Conservation (phyloP, 2,888 invertebrate species). For the Heterodera filipjevi region DNA sequence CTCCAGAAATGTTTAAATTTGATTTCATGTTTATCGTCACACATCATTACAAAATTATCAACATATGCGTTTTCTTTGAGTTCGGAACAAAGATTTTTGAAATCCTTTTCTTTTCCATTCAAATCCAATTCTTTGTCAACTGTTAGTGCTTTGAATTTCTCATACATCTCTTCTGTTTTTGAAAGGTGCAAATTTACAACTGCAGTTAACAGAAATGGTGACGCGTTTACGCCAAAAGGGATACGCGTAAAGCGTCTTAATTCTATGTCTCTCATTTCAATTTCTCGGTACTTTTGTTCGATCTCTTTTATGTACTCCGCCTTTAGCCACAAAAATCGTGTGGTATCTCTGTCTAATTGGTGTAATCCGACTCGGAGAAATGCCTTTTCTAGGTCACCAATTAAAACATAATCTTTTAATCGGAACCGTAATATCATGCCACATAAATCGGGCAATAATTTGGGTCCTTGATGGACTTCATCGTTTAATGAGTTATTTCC, state of each 20-base stretch:
- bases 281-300: neutral
- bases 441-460: neutral
- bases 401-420: neutral
- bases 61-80: neutral
- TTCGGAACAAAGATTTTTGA: neutral
- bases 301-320: neutral
- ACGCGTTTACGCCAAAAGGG: neutral
- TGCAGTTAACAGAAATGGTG: neutral
- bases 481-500: neutral
- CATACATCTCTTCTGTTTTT: neutral
- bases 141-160: neutral
- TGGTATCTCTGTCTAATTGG: neutral
- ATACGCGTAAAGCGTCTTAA: neutral
- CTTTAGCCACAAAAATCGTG: neutral
- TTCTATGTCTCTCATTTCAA: neutral
- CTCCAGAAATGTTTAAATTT: conserved; percentile 3
- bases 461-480: neutral
- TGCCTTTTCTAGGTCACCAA: neutral
- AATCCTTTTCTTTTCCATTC: neutral
- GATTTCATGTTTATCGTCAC: neutral
- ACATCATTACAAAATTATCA: neutral
- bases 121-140: neutral
- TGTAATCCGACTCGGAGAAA: neutral
- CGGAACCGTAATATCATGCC: neutral
- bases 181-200: neutral